Conservation (phyloP, 1,140 invertebrate genomes). For the Aplysia californica region DNA sequence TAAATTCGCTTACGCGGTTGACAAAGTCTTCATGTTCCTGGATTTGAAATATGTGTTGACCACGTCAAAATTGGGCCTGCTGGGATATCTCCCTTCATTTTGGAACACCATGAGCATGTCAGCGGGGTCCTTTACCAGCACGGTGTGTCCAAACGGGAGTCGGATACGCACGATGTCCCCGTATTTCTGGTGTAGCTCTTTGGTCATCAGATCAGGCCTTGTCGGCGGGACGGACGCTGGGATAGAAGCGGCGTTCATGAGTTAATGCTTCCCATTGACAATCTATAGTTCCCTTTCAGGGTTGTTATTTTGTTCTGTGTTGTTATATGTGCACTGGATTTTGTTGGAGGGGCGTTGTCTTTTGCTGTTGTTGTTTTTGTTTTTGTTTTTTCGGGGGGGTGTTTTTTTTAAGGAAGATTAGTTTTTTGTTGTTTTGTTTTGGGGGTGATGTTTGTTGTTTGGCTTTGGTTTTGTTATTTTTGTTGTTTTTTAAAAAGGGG, state of each 20-base stretch:
- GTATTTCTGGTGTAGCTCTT: background rate
- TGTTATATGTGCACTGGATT: background rate
- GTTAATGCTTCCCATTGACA: too few relatives aligned
- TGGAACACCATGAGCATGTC: background rate
- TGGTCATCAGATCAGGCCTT: background rate
- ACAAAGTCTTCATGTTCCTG: background rate
- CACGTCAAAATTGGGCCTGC: background rate
- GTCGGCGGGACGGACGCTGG: background rate
- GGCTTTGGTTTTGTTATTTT: too few relatives aligned
- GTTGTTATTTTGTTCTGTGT: too few relatives aligned
- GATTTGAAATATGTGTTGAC: background rate
- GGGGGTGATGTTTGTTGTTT: too few relatives aligned
- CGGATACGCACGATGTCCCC: background rate
- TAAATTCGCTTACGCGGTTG: background rate
- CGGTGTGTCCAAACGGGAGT: background rate
- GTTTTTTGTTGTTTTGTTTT: too few relatives aligned
- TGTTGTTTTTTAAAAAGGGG: too few relatives aligned
- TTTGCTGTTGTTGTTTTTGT: background rate
- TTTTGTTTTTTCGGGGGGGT: too few relatives aligned
- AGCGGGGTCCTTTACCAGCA: background rate
- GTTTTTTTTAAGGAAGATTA: too few relatives aligned
- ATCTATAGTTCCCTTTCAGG: too few relatives aligned
- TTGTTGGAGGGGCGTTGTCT: background rate
- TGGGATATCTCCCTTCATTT: background rate
- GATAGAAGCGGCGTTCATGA: background rate